Evolutionary conservation across 2,113 vertebrate species (phyloP).

Genomic region (Daphoenositta chrysoptera): DNA sequence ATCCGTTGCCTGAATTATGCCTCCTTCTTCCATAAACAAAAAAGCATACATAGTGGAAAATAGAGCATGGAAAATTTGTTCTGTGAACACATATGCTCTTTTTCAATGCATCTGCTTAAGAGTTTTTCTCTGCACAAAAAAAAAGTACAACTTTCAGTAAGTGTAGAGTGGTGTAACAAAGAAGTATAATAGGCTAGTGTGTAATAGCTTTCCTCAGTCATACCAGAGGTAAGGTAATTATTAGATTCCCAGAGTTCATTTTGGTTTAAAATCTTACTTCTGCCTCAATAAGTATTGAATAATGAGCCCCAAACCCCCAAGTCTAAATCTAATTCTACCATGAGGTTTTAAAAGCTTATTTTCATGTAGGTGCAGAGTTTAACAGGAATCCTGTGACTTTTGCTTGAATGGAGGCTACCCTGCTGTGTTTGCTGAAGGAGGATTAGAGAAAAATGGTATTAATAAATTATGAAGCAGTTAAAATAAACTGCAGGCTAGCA

Average conservation of each 20-base stretch:
- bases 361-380: constrained; percentile 35
- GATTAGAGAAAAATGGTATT: constrained; percentile 50
- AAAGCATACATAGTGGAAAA: background rate
- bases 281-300: constrained; percentile 57
- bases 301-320: constrained; percentile 17
- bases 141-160: constrained; percentile 17
- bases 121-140: constrained; percentile 10
- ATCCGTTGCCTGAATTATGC: background rate
- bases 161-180: background rate
- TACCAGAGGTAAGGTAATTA: constrained; percentile 49
- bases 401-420: constrained; percentile 14
- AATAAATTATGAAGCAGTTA: constrained; percentile 61
- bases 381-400: constrained; percentile 22
- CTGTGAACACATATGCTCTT: constrained; percentile 28
- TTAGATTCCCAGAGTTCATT: constrained; percentile 53
- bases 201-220: constrained; percentile 15
- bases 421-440: constrained; percentile 26
- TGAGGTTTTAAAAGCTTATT: constrained; percentile 55
- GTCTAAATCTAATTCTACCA: constrained; percentile 49
- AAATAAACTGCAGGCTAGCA: constrained; percentile 23
- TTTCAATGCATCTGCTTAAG: constrained; percentile 16
- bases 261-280: constrained; percentile 62
- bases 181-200: background rate
- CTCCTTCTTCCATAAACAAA: constrained; percentile 2
- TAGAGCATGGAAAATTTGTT: constrained; percentile 31